Base-by-base conservation (phyloP, 1,140 invertebrate species). In the Lutraria rhynchaena region DNA sequence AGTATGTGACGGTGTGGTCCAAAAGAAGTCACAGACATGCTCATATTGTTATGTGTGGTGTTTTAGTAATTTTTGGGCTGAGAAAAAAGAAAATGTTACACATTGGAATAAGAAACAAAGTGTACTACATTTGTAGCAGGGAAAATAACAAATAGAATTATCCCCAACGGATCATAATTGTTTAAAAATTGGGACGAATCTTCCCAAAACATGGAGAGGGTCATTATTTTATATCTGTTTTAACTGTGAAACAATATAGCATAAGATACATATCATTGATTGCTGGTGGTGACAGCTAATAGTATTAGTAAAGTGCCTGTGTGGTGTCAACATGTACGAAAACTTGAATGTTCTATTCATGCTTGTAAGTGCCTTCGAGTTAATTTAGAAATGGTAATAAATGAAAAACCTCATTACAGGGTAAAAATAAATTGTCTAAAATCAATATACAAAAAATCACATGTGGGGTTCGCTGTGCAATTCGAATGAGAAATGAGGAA, bases 191-290 rank as follows among this genome's bases (percentile, higher is more conserved):
- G 87, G 82, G 74, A 82, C 31, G 84, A 82, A 5, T 84, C 83
- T 49, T 92, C 92, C 0, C 90, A 91, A 0, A 83, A 83, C 9
- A 94, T 94, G 93, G 92, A 94, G 83, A 67, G 89, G 24, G 87
- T 92, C 61, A 89, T 90, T 17, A 89, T 93, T 41, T 61, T 89
- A 22, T 93, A 93, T 85, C 74, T 85, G 46, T 13, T 57, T 13
- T 91, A 90, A n/a, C n/a, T 69, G 60, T 92, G 13, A 70, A 88
- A 57, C 88, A 87, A 81, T 83, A 93, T 87, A 85, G 88, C 1
- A 3, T 93, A 3, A 90, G 91, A 31, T 93, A 93, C 77, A 83
- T 75, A 53, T 71, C 60, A 19, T 33, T 93, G 0, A 90, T 93
- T 81, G 91, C 83, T 4, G 93, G 93, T 86, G 92, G 92, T 13